Conservation (phyloP, 2,797 vertebrate genomes). For the Paedocypris micromegethes region DNA sequence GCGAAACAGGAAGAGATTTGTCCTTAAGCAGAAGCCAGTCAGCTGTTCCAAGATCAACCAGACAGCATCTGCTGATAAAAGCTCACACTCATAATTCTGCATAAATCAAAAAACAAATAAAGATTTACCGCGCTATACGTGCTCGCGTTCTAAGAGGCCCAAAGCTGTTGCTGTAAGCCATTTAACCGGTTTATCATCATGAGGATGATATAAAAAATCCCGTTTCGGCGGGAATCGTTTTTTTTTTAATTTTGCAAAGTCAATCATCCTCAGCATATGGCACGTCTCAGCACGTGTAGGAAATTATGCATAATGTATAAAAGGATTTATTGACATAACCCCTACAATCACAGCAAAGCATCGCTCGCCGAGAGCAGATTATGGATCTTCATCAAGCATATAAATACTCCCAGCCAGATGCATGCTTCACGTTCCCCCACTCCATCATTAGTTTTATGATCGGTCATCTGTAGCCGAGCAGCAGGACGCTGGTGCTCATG, state of each 20-base stretch:
- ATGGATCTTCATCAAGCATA: conserved; percentile 9
- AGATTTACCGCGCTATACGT: not conserved
- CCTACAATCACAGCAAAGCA: conserved; percentile 5
- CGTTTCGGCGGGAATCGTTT: conserved; percentile 1
- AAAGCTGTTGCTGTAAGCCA: conserved; percentile 2
- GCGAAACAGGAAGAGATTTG: conserved; percentile 26
- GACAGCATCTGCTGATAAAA: conserved; percentile 10
- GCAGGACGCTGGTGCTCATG: not conserved
- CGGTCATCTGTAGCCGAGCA: conserved; percentile 13
- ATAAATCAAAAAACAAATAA: not conserved
- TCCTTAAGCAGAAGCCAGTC: conserved; percentile 10
- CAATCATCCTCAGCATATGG: conserved; percentile 18
- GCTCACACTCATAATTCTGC: not conserved
- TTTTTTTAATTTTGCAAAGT: not conserved
- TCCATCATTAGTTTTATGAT: conserved; percentile 28
- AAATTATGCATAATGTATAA: conserved; percentile 30
- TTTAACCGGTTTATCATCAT: conserved; percentile 18
- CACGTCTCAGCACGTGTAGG: conserved; percentile 8
- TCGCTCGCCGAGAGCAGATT: not conserved
- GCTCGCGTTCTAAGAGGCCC: conserved; percentile 11
- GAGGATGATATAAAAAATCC: conserved; percentile 15
- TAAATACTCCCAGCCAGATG: conserved; percentile 5
- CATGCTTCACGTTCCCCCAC: not conserved
- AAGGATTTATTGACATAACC: conserved; percentile 5
- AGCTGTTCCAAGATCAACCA: conserved; percentile 10